These are phyloP conservation scores for Scolopax mira DNA, from an alignment of 2,113 vertebrate species.

Conservation along the genomic window DNA sequence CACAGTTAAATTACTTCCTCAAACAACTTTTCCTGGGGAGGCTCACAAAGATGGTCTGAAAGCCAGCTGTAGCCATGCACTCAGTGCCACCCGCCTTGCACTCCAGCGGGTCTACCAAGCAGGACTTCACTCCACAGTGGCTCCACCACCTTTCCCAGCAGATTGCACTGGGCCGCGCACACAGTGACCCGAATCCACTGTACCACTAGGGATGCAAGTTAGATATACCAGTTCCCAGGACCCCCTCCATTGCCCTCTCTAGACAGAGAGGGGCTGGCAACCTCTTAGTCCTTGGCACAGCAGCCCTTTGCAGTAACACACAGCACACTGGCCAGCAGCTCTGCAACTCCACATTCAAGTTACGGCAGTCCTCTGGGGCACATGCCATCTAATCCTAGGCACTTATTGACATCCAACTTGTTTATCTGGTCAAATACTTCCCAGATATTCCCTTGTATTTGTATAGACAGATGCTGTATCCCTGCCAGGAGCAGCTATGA, in stretches of 20 bases:
- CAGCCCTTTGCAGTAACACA: background rate
- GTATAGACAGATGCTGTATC: background rate
- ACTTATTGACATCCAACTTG: background rate
- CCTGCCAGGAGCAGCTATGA: background rate
- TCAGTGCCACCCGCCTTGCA: fast-evolving
- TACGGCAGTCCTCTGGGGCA: background rate
- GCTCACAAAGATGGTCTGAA: fast-evolving
- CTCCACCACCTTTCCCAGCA: background rate
- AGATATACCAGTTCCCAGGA: background rate
- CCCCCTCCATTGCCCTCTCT: background rate
- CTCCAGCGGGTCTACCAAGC: background rate
- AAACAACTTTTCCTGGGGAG: background rate
- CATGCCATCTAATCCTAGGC: background rate
- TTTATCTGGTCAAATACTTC: constrained; percentile 17
- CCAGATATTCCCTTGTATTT: background rate
- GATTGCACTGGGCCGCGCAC: background rate
- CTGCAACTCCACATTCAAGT: background rate
- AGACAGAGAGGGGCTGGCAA: background rate
- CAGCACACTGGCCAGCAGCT: background rate
- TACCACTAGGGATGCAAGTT: background rate
- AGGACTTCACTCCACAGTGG: background rate
- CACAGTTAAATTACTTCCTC: background rate
- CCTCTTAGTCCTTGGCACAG: background rate
- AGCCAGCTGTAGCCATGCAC: fast-evolving
- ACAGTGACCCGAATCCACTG: background rate